Conservation (phyloP, 2,888 invertebrate genomes). For the Hylaea fasciaria region DNA sequence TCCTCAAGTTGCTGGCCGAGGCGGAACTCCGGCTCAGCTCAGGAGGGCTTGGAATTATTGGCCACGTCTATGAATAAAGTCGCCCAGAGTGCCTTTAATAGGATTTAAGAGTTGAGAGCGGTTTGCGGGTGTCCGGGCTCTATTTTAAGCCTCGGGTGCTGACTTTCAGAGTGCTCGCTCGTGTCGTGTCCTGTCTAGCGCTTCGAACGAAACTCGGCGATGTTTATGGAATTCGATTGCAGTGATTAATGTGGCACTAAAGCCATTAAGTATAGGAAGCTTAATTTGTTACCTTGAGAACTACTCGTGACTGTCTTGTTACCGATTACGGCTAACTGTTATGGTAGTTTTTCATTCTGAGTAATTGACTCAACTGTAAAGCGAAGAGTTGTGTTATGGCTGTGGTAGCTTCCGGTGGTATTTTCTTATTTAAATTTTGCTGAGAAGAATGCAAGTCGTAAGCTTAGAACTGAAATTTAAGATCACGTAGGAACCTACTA, state of each 20-base stretch:
- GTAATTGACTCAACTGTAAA: conserved; percentile 39
- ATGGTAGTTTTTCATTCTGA: conserved; percentile 36
- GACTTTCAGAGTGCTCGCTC: conserved; percentile 75
- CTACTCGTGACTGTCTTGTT: conserved; percentile 28
- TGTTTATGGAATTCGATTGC: conserved; percentile 27
- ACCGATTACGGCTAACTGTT: conserved; percentile 33
- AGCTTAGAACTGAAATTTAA: conserved; percentile 42
- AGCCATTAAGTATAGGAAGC: conserved; percentile 8
- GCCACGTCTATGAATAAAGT: conserved; percentile 60
- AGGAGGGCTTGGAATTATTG: conserved; percentile 46
- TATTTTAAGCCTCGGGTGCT: conserved; percentile 68
- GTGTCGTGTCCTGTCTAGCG: conserved; percentile 66
- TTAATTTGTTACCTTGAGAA: conserved; percentile 10
- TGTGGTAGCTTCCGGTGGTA: conserved; percentile 32
- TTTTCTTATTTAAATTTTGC: conserved; percentile 39
- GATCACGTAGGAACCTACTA: conserved; percentile 42
- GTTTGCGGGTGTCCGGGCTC: conserved; percentile 62
- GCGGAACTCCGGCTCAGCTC: conserved; percentile 32
- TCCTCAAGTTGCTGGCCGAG: conserved; percentile 39
- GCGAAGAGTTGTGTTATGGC: conserved; percentile 19
- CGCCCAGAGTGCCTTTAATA: conserved; percentile 60
- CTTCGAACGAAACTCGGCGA: conserved; percentile 28
- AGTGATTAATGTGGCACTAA: conserved; percentile 35
- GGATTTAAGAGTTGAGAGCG: conserved; percentile 71
- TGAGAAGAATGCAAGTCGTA: conserved; percentile 40